Evolutionary conservation across 2,888 invertebrate genomes (phyloP), one percentile per base, ranked within the genome.

Genomic region (Muschampia plurimacula): DNA sequence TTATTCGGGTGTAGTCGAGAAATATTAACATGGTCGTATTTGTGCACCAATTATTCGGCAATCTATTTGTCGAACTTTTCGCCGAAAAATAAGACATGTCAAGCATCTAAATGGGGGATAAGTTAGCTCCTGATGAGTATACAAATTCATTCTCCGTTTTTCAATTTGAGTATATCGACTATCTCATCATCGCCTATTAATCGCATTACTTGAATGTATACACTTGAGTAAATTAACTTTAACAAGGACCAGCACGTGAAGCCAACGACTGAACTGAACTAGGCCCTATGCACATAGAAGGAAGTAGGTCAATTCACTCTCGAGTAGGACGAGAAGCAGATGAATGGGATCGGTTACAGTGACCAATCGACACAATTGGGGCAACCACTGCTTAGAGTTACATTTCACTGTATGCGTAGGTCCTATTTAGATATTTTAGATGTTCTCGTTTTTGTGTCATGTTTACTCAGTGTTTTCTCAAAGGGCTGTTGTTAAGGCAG

Each of bases 251-350:
- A 22, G 32, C 32, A 4, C 13, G 9, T 49, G 9, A 49, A 49
- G 49, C 49, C 49, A 49, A 13, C 13, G 49, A 49, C 2, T 6
- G n/a, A 13, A n/a, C 13, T n/a, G 1, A 39, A 8, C n/a, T n/a
- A 46, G 46, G 46, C 46, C 49, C 49, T 49, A 49, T 49, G 81
- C 80, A 84, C 83, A 85, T 85, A 82, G 83, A 80, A 80, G 78
- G 78, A 89, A 85, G 80, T 86, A 75, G 89, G 87, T 88, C 85
- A 85, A 83, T 82, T 81, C 74, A 81, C 80, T 84, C 82, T 84
- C 82, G 73, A 79, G 79, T 49, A 55, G 84, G 83, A 83, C 80
- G 78, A 81, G 81, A 81, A 77, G 75, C 83, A 83, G 83, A 52
- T 52, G 52, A 80, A 80, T 80, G 78, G 69, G 72, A 77, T 79